Evolutionary conservation across 2,888 invertebrate genomes (phyloP), one percentile per base, ranked within the genome.

Genomic region (Agrotis exclamationis): DNA sequence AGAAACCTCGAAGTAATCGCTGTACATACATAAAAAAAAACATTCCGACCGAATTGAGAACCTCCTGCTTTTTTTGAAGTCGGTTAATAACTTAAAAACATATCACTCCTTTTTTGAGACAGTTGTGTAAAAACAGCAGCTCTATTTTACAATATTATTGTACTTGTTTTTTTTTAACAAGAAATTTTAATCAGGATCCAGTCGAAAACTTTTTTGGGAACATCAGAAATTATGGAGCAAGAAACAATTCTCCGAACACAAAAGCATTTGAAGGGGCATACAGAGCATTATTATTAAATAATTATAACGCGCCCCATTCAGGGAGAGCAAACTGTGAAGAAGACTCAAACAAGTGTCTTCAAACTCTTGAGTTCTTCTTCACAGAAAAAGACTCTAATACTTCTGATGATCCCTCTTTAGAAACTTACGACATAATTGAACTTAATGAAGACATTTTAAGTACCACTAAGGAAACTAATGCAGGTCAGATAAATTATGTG

Each of bases 401-500:
- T 44, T 20, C 57, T 57, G 65, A 71, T 54, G 50, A n/a, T 65
- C 24, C 56, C 14, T 24, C 56, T 11, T n/a, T 24, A 3, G 56
- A 65, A 50, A 39, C 11, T 11, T 39, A 56, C 0, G 18, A 50
- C 16, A 45, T 16, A 28, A 71, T 71, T 22, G 20, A 0, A 4
- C n/a, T 48, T 9, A 54, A 54, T 20, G 56, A 56, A 39, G 57
- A 57, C 14, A 6, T 47, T 4, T 47, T 47, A 1, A 28, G n/a
- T 59, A 13, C 3, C 9, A 16, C 11, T 39, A 57, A 9, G 57
- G 28, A 64, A 16, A 14, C 45, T 47, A 28, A 54, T 56, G 54
- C 54, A n/a, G 72, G 72, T 33, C 63, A 67, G 39, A 63, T 51
- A 47, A 72, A 67, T 20, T 72, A 72, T 39, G 66, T 72, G 0